Evolutionary conservation across 2,797 vertebrate species (phyloP), one percentile per base, ranked within the genome.

Genomic region (Eleutherodactylus coqui): DNA sequence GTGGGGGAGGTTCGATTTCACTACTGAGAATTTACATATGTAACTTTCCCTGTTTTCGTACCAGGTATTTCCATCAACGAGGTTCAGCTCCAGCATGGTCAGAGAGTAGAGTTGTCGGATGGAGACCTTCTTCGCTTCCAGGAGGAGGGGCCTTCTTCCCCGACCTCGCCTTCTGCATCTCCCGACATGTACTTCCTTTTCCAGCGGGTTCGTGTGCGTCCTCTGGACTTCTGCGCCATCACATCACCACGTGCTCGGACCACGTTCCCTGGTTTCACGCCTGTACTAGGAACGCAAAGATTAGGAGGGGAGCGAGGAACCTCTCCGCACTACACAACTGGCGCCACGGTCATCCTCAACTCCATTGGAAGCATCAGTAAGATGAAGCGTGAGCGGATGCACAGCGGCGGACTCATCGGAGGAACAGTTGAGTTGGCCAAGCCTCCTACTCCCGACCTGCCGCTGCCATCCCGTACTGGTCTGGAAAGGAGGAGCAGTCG

Each of bases 361-460:
- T 98, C 97, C 90, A 97, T 98, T 13, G 97, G 97, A 89, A 98
- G 97, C 89, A 94, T 97, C 86, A 97, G 97, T 86, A 97, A 97
- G 91, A 94, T 97, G 92, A 94, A 91, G 82, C 93, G 95, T 43
- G 96, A 96, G 85, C 94, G 95, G 75, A 95, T 97, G 93, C 96
- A 96, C 82, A 97, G 87, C 64, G 91, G 90, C 19, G 78, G 86
- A 32, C 62, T 82, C 1, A 38, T 84, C 4, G 21, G 34, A 8
- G 69, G 73, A 82, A 79, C 77, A 2, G 86, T 87, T 5, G 86
- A 87, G 6, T 43, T 51, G 53, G 47, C 82, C n/a, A 84, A 70
- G 45, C 88, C 89, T 32, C 93, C 94, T 45, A 93, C 93, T 0
- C 93, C 94, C 0, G 92, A 94, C 0, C 53, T 87, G 4, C 86